phyloP scores from a whole-genome alignment of 2,797 vertebrate species.

The Iguana delicatissima region DNA sequence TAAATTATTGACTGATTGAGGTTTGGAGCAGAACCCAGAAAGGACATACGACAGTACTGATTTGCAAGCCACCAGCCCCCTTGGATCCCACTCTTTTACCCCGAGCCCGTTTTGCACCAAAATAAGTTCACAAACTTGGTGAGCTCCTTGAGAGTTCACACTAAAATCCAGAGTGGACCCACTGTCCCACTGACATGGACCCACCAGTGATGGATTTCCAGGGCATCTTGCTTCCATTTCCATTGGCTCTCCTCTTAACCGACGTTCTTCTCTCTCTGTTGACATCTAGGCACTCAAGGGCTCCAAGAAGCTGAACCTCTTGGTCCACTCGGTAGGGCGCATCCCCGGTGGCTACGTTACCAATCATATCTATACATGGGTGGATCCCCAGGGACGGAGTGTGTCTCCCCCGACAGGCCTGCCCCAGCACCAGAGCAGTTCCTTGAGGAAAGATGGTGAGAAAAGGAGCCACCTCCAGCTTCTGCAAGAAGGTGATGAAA shows the following conservation, averaged over 20 bases:
- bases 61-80: too few species aligned
- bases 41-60: too few species aligned
- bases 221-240: background rate
- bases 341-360: constrained; percentile 94
- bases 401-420: constrained; percentile 88
- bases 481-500: constrained; percentile 94
- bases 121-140: too few species aligned
- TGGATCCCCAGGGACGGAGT: constrained; percentile 87
- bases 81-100: too few species aligned
- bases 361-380: constrained; percentile 96
- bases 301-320: constrained; percentile 90
- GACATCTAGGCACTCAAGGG: constrained; percentile 89
- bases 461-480: constrained; percentile 92
- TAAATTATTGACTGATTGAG: too few species aligned
- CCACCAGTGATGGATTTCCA: background rate
- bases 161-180: background rate
- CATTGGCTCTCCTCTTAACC: background rate
- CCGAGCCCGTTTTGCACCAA: too few species aligned
- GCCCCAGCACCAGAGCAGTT: constrained; percentile 83
- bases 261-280: background rate
- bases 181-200: too few species aligned
- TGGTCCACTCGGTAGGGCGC: constrained; percentile 89
- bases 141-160: too few species aligned
- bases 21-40: too few species aligned
- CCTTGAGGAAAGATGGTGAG: constrained; percentile 84